Base-by-base conservation (phyloP, 2,113 vertebrate species). In the Malurus melanocephalus region DNA sequence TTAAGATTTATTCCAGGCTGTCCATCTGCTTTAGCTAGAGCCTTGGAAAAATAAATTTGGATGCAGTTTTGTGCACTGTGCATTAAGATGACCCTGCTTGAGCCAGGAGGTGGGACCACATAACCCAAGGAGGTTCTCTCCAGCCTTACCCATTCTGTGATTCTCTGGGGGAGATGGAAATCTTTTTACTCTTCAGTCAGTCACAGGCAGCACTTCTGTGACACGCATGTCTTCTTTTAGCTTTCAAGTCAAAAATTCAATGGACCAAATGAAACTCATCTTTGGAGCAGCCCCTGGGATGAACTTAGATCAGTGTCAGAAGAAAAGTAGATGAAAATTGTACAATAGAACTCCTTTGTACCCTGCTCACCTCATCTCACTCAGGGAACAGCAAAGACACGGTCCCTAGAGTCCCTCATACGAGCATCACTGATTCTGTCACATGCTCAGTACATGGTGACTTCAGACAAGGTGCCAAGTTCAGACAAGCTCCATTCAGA, bases 201-300 rank as follows among this genome's bases (percentile, higher is more conserved):
- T 43, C 55, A 61, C 1, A 48, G 67, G 38, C 46, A 74, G 18
- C 32, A 65, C 40, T 80, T 94, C 85, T 32, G 19, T 40, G 75
- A 65, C 3, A 40, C 1, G 2, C 22, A 57, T 35, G 14, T 49
- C 62, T 77, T 83, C 59, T 89, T 92, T 65, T 33, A 93, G 45
- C 43, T 62, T 77, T 72, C 49, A 86, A 88, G 62, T 82, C 88
- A 90, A 64, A 94, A 92, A 92, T 76, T 65, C 62, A 90, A 5
- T 28, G 38, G 52, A 56, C 42, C 16, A 77, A 72, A 82, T 57
- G 55, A 10, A 85, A 46, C 12, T 84, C 7, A 65, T 43, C 56
- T 85, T 76, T 68, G 60, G 68, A 85, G 24, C 7, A 78, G 33
- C 13, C 38, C n/a, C 52, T 74, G 42, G 45, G 38, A 83, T 72